Evolutionary conservation across 2,113 vertebrate species (phyloP).

Genomic region (Callithrix jacchus): DNA sequence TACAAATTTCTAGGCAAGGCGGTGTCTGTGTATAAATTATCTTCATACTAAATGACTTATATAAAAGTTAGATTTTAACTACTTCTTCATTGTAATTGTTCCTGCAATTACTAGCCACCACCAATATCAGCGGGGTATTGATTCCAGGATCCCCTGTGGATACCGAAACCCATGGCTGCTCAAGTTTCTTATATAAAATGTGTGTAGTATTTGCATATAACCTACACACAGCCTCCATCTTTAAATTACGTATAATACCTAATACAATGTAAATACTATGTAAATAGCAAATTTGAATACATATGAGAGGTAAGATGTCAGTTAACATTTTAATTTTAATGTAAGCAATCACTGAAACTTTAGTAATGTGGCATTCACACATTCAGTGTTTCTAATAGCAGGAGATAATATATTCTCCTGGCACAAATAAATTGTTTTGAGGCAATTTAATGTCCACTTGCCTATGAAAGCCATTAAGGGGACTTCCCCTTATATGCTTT

Average conservation of each 20-base stretch:
- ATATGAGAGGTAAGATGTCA: background rate
- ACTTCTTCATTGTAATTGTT: constrained; percentile 68
- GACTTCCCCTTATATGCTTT: background rate
- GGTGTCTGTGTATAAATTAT: constrained; percentile 65
- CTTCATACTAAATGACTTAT: constrained; percentile 63
- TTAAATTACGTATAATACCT: background rate
- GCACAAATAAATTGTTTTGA: background rate
- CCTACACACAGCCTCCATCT: background rate
- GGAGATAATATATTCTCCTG: background rate
- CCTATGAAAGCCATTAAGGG: background rate
- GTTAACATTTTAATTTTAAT: constrained; percentile 23
- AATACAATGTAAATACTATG: background rate
- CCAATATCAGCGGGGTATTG: background rate
- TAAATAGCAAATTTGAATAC: background rate
- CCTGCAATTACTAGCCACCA: constrained; percentile 55
- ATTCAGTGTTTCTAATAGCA: constrained; percentile 6
- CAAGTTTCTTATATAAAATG: background rate
- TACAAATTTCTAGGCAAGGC: constrained; percentile 63
- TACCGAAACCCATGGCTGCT: background rate
- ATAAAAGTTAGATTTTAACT: constrained; percentile 70
- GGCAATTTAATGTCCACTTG: background rate
- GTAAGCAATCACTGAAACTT: background rate
- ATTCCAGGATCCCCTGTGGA: background rate
- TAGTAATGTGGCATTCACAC: background rate
- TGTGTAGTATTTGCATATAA: background rate